Evolutionary conservation across 1,140 invertebrate species (phyloP), one percentile per base, ranked within the genome.

Genomic region (Mactra quadrangularis): DNA sequence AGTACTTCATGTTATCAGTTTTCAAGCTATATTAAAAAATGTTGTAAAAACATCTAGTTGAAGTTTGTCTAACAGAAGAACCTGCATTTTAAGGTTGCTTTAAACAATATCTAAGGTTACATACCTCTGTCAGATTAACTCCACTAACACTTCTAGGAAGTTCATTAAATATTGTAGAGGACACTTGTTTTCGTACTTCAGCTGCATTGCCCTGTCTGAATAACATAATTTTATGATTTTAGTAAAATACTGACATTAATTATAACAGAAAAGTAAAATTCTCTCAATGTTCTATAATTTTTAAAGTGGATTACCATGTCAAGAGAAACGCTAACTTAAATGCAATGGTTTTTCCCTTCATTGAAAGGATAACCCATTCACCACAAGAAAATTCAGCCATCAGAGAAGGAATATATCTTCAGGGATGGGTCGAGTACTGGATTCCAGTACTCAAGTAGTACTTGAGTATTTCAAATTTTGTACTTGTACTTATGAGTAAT

Each of bases 101-200:
- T n/a, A n/a, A n/a, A n/a, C n/a, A n/a, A n/a, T n/a, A n/a, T n/a
- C n/a, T n/a, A n/a, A n/a, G n/a, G n/a, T n/a, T 50, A 84, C 72
- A 72, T 83, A 85, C 82, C 70, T 75, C 7, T 96, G 95, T 88
- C 11, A 90, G 79, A 60, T 88, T 89, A 17, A 90, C 81, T 29
- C 90, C 90, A 87, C 90, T 90, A 55, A 90, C 85, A 86, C 90
- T 90, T n/a, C 88, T 85, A 13, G 87, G 82, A 17, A 89, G 64
- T 29, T 92, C 91, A 82, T 86, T 87, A 7, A 84, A 83, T 31
- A 88, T 85, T 15, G 87, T 87, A 22, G 91, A 90, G 6, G 95
- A 95, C 45, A 96, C 95, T 90, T 96, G 96, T 90, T 95, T 94
- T 74, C 96, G 94, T 17, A 96, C 96, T 90, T 97, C 96, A 29